A percentile compares a stretch with the other conserved stretches of the same genome.
These are phyloP conservation scores for Anolis apletophallus DNA, from an alignment of 2,797 vertebrate genomes.

Conservation along the genomic window DNA sequence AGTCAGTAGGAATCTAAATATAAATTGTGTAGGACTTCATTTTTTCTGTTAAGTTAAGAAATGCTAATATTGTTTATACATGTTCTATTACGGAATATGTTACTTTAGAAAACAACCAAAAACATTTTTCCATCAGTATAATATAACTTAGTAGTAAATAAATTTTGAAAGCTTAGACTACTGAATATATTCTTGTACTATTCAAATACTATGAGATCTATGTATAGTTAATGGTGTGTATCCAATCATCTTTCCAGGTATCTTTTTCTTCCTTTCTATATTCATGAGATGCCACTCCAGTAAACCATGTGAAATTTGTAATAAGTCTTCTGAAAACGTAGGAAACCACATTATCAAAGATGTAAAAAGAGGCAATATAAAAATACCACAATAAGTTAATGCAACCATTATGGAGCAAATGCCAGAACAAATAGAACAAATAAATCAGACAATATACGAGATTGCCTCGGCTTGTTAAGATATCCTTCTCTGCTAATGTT, in stretches of 20 bases:
- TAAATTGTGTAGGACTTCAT: neutral
- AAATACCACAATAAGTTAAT: conserved; percentile 35
- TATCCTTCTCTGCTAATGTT: conserved; percentile 1
- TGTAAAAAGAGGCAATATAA: neutral
- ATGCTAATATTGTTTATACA: neutral
- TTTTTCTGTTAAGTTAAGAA: neutral
- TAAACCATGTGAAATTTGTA: conserved; percentile 28
- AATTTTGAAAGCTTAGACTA: conserved; percentile 37
- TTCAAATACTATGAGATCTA: neutral
- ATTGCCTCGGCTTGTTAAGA: neutral
- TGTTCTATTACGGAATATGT: neutral
- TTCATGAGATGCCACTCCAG: conserved; percentile 27
- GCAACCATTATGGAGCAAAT: conserved; percentile 13
- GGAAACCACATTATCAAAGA: conserved; percentile 32
- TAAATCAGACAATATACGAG: neutral
- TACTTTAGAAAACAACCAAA: conserved; percentile 9
- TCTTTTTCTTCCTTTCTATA: conserved; percentile 39
- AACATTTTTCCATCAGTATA: conserved; percentile 5
- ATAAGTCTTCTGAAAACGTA: conserved; percentile 14
- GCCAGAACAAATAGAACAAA: conserved; percentile 11
- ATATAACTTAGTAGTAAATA: conserved; percentile 29
- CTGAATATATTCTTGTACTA: neutral
- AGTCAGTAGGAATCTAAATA: conserved; percentile 18
- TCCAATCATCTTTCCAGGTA: conserved; percentile 11
- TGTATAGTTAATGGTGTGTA: neutral